phyloP scores from a whole-genome alignment of 2,113 vertebrate genomes.

The Ictalurus furcatus region DNA sequence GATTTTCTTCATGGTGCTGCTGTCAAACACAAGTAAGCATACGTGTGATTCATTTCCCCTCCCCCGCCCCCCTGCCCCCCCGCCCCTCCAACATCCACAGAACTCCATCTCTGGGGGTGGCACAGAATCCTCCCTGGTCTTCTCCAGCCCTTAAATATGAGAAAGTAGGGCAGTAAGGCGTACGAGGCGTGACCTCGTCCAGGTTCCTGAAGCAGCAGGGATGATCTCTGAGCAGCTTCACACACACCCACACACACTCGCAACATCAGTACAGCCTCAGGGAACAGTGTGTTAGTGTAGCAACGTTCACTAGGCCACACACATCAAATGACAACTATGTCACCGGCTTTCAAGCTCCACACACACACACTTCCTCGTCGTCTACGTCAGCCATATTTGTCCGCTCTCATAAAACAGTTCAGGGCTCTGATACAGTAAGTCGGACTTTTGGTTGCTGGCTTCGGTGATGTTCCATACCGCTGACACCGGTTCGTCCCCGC shows the following conservation, averaged over 20 bases:
- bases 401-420: not conserved
- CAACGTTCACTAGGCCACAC: not conserved
- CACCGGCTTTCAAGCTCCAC: not conserved
- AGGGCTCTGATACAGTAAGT: not conserved
- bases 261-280: not conserved
- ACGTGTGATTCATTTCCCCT: not conserved
- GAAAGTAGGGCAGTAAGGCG: conserved; percentile 35
- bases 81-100: not conserved
- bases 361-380: not conserved
- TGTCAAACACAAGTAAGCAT: conserved; percentile 41
- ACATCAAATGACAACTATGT: not conserved
- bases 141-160: conserved; percentile 6
- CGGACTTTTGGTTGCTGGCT: not conserved
- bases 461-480: not conserved
- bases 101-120: conserved; percentile 4
- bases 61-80: not conserved
- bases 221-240: conserved; percentile 9
- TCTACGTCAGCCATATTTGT: not conserved
- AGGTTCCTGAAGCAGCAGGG: not conserved
- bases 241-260: not conserved
- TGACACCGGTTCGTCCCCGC: not conserved
- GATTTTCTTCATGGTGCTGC: conserved; percentile 47
- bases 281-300: conserved; percentile 16
- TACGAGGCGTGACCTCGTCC: not conserved
- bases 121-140: not conserved